phyloP scores from a whole-genome alignment of 2,888 invertebrate species.

The Zhuqinia jingwanae region DNA sequence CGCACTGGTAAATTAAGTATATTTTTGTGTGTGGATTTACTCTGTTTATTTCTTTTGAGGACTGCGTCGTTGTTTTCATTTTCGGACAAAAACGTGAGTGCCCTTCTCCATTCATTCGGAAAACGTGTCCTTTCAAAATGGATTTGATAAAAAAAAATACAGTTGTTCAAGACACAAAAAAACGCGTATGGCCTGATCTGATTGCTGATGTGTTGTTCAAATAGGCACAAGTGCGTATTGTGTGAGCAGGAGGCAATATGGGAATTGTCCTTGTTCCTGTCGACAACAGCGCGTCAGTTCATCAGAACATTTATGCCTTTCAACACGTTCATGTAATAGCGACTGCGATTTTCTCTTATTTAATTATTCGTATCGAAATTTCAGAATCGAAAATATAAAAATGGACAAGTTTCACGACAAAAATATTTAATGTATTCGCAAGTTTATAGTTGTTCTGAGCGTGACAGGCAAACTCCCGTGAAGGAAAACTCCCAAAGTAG shows the following conservation, averaged over 20 bases:
- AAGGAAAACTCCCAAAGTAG: no score
- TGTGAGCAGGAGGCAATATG: background rate
- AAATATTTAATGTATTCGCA: no score
- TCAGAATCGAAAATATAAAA: no score
- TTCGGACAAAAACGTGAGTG: constrained; percentile 58
- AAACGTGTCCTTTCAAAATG: constrained; percentile 57
- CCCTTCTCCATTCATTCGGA: constrained; percentile 55
- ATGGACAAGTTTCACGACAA: no score
- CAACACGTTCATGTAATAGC: no score
- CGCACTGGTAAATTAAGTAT: constrained; percentile 18
- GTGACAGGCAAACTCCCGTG: no score
- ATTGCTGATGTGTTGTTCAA: constrained; percentile 16
- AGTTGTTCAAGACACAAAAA: constrained; percentile 25
- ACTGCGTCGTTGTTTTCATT: constrained; percentile 41
- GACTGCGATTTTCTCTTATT: no score
- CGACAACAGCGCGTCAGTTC: constrained; percentile 9
- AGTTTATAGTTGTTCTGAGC: no score
- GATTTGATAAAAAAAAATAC: constrained; percentile 43
- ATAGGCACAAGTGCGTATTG: background rate
- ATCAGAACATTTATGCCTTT: constrained; percentile 5
- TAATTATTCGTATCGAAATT: no score
- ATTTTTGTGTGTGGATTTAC: background rate
- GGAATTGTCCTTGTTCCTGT: constrained; percentile 17
- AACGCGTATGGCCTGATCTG: constrained; percentile 37
- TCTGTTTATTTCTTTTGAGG: constrained; percentile 13